Evolutionary conservation across 2,797 vertebrate genomes (phyloP).

Genomic region (Halcyon leucocephala): DNA sequence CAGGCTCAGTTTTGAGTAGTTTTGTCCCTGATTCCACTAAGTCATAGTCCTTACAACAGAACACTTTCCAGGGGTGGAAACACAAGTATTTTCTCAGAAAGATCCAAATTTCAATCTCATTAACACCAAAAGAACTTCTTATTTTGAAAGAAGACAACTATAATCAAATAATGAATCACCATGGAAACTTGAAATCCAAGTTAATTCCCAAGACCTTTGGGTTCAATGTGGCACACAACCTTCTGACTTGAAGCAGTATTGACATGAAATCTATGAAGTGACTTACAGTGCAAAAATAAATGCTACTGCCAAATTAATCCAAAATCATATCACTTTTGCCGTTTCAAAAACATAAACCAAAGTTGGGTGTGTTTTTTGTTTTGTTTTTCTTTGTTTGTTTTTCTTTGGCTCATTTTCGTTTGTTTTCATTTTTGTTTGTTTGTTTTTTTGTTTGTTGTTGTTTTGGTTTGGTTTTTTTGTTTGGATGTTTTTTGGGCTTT

Average conservation of each 20-base stretch:
- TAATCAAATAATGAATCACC: not conserved
- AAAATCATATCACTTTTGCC: not conserved
- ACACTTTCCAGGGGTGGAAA: not conserved
- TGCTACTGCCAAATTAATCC: not conserved
- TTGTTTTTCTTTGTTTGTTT: too few species aligned
- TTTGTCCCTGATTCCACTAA: not conserved
- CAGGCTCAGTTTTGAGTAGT: not conserved
- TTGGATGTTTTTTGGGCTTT: not conserved
- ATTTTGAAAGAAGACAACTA: not conserved
- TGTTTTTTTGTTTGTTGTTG: too few species aligned
- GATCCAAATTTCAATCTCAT: not conserved
- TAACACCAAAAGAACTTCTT: not conserved
- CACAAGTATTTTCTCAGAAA: not conserved
- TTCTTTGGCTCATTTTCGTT: too few species aligned
- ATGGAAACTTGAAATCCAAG: not conserved
- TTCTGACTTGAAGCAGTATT: not conserved
- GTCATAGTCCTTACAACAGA: not conserved
- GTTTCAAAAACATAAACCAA: not conserved
- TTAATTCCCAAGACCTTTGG: not conserved
- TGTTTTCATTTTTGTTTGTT: too few species aligned
- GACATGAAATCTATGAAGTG: not conserved
- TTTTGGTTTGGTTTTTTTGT: too few species aligned
- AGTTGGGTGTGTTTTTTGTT: too few species aligned
- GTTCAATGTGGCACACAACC: not conserved
- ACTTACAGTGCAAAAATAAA: not conserved